These are phyloP conservation scores for Prionchulus punctatus DNA, from an alignment of 2,888 invertebrate genomes.

Conservation along the genomic window DNA sequence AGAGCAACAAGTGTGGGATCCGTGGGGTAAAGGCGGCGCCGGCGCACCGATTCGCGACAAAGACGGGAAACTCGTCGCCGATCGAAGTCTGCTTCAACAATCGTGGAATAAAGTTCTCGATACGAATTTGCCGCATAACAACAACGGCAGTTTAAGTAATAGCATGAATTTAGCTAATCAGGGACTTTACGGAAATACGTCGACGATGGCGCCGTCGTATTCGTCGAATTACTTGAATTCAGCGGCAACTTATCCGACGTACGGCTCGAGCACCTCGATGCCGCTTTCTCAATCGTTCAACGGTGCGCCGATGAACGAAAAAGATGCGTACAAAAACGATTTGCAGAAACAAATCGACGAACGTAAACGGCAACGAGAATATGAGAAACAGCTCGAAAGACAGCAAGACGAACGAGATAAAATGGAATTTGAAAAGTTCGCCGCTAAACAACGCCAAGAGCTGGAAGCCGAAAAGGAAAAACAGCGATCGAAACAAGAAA, in stretches of 20 bases:
- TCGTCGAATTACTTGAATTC: too few species aligned
- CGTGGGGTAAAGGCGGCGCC: background rate
- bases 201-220: too few species aligned
- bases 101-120: conserved; percentile 8
- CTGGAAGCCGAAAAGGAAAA: background rate
- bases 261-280: too few species aligned
- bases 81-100: conserved; percentile 12
- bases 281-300: too few species aligned
- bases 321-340: conserved; percentile 17
- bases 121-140: background rate
- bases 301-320: background rate
- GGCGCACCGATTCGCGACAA: conserved; percentile 16
- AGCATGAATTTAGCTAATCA: too few species aligned
- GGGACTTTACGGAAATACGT: too few species aligned
- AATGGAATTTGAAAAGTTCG: conserved; percentile 9
- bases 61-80: conserved; percentile 15
- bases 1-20: too few species aligned
- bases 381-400: conserved; percentile 19
- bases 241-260: too few species aligned
- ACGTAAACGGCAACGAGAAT: conserved; percentile 16
- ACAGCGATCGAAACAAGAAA: background rate
- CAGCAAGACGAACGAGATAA: conserved; percentile 19
- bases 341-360: conserved; percentile 20
- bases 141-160: background rate
- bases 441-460: background rate